Conservation (phyloP, 1,140 invertebrate genomes). For the Neotoxoptera formosana region DNA sequence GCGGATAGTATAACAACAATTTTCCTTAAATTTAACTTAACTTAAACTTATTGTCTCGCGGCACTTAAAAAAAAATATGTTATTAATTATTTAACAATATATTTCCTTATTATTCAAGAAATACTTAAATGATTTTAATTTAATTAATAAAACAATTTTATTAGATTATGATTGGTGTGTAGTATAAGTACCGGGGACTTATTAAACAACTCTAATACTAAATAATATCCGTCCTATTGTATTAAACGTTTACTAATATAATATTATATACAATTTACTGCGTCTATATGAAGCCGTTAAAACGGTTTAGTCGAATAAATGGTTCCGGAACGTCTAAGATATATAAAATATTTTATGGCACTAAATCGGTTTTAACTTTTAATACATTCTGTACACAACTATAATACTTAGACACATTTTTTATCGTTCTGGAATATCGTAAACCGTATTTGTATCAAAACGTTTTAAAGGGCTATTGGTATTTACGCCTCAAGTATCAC, state of each 20-base stretch:
- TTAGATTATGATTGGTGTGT: background rate
- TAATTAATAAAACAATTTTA: background rate
- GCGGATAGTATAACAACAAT: background rate
- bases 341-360: background rate
- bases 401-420: background rate
- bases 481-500: background rate
- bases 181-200: background rate
- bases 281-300: background rate
- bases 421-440: background rate
- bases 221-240: background rate
- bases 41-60: background rate
- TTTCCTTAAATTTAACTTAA: background rate
- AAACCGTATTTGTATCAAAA: background rate
- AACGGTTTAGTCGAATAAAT: background rate
- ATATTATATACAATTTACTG: background rate
- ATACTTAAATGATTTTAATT: constrained; percentile 8
- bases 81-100: background rate
- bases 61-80: background rate
- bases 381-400: background rate
- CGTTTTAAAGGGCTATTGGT: background rate
- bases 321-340: background rate
- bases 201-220: background rate
- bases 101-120: background rate
- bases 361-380: background rate
- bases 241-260: background rate